Conservation (phyloP, 2,113 vertebrate species). For the Lophotis ruficrista region DNA sequence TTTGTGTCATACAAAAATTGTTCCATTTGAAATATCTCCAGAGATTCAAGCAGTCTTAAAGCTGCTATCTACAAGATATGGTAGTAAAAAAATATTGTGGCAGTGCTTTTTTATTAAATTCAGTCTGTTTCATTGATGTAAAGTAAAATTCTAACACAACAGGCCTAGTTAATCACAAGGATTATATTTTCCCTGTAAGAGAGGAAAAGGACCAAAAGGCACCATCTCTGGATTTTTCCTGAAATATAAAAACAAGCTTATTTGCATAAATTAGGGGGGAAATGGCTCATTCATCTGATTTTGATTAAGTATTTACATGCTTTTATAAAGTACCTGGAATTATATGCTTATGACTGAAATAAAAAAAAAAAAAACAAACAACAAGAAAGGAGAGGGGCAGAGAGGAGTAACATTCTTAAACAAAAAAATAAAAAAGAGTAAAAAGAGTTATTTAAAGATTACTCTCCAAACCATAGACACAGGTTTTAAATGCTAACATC, state of each 20-base stretch:
- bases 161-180: neutral
- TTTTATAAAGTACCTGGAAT: no score
- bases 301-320: no score
- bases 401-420: neutral
- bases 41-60: neutral
- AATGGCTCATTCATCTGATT: neutral
- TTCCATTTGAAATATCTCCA: neutral
- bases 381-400: neutral
- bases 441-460: neutral
- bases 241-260: neutral
- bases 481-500: neutral
- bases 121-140: neutral
- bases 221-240: neutral
- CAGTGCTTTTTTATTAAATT: neutral
- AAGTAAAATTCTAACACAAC: neutral
- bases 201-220: neutral
- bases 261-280: neutral
- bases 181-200: neutral
- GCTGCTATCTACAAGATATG: accelerated
- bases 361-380: neutral
- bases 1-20: neutral
- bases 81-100: neutral
- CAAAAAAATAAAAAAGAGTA: neutral
- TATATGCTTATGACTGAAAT: neutral
- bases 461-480: neutral